Evolutionary conservation across 2,797 vertebrate species (phyloP), one percentile per base, ranked within the genome.

Genomic region (Paratrypauchen microcephalus): DNA sequence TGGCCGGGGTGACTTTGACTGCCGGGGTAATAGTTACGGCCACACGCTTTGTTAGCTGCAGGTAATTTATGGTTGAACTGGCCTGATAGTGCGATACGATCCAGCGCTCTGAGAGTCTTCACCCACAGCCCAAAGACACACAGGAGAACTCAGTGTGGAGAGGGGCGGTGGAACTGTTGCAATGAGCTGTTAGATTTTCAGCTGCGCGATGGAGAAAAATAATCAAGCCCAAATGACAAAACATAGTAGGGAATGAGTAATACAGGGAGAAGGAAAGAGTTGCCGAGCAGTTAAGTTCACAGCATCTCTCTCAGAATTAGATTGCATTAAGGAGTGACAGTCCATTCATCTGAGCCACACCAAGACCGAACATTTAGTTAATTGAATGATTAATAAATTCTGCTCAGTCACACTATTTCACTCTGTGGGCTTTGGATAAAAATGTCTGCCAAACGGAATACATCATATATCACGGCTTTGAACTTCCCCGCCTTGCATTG

Each of bases 371-470:
- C 96, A 96, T 97, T 97, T 96, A 98, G 95, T 95, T 98, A 97
- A 98, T 97, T 97, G 96, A 97, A 97, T 97, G 96, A 97, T 97
- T 97, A 97, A 97, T 97, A 98, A 97, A 97, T 97, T 97, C 95
- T 95, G 96, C 95, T 96, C 95, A 93, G 95, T 95, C 95, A 96
- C 95, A 96, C 96, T 97, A 97, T 97, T 97, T 97, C 95, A 97
- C 95, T 96, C 95, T 87, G 91, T 94, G 82, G 86, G 87, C 88
- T 86, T 87, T 87, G 86, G 87, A 92, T 87, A 85, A 90, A 91
- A 91, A 89, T 79, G 87, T 88, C 88, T 87, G 90, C 88, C 89
- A 90, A 88, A 83, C 66, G 75, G 73, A 69, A 81, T 77, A 79
- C 62, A 47, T 82, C 83, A 85, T 91, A 89, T 74, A 90, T 90